These are phyloP conservation scores for Ferrisia virgata DNA, from an alignment of 2,888 invertebrate genomes.

Conservation along the genomic window DNA sequence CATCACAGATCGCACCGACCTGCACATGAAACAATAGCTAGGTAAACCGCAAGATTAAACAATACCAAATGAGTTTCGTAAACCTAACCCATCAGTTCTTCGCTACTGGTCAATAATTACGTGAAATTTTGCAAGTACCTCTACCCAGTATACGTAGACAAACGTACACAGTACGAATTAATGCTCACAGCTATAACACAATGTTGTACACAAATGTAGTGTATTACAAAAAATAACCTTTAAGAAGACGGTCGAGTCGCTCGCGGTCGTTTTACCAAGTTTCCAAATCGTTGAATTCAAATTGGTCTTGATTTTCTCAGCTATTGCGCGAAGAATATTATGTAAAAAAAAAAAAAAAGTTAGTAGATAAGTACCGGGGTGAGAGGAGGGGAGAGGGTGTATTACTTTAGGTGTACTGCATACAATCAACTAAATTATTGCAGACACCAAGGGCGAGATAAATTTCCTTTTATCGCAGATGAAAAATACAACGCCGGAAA, in stretches of 20 bases:
- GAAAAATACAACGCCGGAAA: neutral
- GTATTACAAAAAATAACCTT: neutral
- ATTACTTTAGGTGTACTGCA: too few species aligned
- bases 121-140: neutral
- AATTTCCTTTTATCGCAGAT: neutral
- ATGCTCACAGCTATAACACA: neutral
- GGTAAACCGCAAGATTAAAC: conserved; percentile 17
- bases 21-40: neutral
- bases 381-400: too few species aligned
- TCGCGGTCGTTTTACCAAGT: too few species aligned
- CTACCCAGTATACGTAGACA: too few species aligned
- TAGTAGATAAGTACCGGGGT: too few species aligned
- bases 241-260: neutral
- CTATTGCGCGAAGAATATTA: neutral
- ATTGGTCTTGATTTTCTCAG: neutral
- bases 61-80: conserved; percentile 17
- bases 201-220: neutral
- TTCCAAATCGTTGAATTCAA: conserved; percentile 3
- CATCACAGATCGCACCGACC: neutral
- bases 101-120: conserved; percentile 14
- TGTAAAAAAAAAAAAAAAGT: neutral
- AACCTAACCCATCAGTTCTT: neutral
- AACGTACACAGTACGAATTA: neutral
- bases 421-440: too few species aligned
- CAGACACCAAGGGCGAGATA: neutral